These are phyloP conservation scores for Cyphomyrmex costatus DNA, from an alignment of 1,140 invertebrate species.

Conservation along the genomic window DNA sequence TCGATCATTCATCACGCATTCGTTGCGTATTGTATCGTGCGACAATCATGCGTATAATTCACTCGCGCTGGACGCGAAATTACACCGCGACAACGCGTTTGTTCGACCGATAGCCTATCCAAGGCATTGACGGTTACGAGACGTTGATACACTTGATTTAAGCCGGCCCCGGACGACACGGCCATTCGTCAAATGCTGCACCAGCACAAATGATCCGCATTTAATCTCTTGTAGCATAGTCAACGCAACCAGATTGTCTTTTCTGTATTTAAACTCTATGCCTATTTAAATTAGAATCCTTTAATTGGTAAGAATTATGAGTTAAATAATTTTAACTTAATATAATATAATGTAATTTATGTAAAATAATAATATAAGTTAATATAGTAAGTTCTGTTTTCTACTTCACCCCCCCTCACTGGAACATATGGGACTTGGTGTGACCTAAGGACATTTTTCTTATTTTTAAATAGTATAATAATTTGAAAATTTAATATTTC, in stretches of 20 bases:
- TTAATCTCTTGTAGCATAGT: constrained; percentile 16
- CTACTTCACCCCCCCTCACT: no score
- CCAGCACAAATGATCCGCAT: constrained; percentile 5
- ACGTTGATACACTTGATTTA: constrained; percentile 65
- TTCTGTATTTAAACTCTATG: not conserved
- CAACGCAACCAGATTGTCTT: not conserved
- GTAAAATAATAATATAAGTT: no score
- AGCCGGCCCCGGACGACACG: constrained; percentile 20
- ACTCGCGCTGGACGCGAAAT: constrained; percentile 39
- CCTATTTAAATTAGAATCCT: not conserved
- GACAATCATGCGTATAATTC: constrained; percentile 62
- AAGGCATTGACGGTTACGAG: constrained; percentile 62
- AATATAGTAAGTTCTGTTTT: no score
- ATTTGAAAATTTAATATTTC: no score
- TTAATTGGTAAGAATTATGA: not conserved
- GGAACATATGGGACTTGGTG: no score
- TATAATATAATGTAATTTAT: not conserved
- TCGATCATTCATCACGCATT: constrained; percentile 57
- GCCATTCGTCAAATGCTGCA: constrained; percentile 44
- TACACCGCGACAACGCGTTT: constrained; percentile 53
- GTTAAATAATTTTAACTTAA: not conserved
- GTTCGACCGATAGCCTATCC: constrained; percentile 59
- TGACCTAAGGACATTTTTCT: no score
- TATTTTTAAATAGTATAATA: no score
- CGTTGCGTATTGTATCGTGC: constrained; percentile 55